These are phyloP conservation scores for Umimayanthus chanpuru DNA, from an alignment of 92 coral and sea anemone species.

Conservation along the genomic window DNA sequence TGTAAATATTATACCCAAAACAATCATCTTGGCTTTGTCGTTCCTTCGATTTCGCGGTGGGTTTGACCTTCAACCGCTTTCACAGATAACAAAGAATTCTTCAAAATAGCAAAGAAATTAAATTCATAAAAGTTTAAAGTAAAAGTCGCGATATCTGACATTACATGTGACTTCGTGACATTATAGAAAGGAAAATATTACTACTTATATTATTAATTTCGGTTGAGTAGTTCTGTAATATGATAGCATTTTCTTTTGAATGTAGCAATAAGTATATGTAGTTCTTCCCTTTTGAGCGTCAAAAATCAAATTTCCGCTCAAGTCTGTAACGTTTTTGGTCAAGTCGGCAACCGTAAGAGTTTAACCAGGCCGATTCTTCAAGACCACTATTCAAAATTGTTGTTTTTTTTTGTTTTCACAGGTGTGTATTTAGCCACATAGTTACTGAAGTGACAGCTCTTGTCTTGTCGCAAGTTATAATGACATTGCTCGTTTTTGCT, in stretches of 20 bases:
- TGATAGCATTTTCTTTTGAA: neutral
- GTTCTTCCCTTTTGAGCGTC: neutral
- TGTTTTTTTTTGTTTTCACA: slow-evolving; percentile 5
- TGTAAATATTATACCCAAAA: slow-evolving; percentile 1
- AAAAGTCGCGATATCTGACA: neutral
- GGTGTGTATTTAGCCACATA: slow-evolving; percentile 2
- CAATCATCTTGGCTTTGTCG: neutral
- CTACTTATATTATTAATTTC: neutral
- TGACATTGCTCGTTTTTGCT: neutral
- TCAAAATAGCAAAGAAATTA: neutral
- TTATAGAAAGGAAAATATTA: neutral
- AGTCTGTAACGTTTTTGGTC: neutral
- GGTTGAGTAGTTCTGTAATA: neutral
- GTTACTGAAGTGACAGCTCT: neutral
- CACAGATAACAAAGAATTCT: neutral
- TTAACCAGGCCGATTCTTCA: neutral
- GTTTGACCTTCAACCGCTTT: neutral
- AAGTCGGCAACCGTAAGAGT: neutral
- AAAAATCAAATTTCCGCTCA: too few relatives aligned
- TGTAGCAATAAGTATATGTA: neutral
- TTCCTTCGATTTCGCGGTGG: neutral
- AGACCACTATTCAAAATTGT: slow-evolving; percentile 8
- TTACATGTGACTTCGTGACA: slow-evolving; percentile 26
- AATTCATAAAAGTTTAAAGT: neutral
- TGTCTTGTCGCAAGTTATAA: neutral